These are phyloP conservation scores for Aphaenogaster rudis DNA, from an alignment of 1,140 invertebrate species.

Conservation along the genomic window DNA sequence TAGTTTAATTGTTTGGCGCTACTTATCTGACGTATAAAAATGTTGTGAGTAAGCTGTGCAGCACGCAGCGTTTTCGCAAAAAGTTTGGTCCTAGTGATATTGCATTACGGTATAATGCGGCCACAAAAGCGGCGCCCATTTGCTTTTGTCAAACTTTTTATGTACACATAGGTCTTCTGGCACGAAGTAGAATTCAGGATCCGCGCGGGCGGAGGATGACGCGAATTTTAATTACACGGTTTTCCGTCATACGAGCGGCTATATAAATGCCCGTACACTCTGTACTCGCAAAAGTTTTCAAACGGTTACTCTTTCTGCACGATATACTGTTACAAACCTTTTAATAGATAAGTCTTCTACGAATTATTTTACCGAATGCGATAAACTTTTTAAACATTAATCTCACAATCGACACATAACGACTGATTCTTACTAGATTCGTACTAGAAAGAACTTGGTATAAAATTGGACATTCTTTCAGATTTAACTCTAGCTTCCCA, in stretches of 20 bases:
- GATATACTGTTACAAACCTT: not conserved
- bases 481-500: not conserved
- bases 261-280: conserved; percentile 31
- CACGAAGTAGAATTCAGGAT: conserved; percentile 50
- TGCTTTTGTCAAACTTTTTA: conserved; percentile 60
- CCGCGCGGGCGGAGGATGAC: conserved; percentile 34
- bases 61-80: conserved; percentile 19
- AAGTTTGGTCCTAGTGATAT: conserved; percentile 47
- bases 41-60: conserved; percentile 1
- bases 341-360: not conserved
- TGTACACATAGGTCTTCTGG: conserved; percentile 37
- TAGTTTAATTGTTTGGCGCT: conserved; percentile 39
- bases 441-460: not conserved
- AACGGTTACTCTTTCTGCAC: not conserved
- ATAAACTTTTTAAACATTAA: not conserved
- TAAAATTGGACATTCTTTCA: not conserved
- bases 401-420: not conserved
- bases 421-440: not conserved
- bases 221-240: conserved; percentile 56
- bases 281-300: conserved; percentile 45
- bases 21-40: conserved; percentile 30
- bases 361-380: not conserved
- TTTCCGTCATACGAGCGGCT: conserved; percentile 38
- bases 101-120: conserved; percentile 33
- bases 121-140: conserved; percentile 48